Evolutionary conservation across 2,888 invertebrate species (phyloP).

Genomic region (Strigamia crassipes): DNA sequence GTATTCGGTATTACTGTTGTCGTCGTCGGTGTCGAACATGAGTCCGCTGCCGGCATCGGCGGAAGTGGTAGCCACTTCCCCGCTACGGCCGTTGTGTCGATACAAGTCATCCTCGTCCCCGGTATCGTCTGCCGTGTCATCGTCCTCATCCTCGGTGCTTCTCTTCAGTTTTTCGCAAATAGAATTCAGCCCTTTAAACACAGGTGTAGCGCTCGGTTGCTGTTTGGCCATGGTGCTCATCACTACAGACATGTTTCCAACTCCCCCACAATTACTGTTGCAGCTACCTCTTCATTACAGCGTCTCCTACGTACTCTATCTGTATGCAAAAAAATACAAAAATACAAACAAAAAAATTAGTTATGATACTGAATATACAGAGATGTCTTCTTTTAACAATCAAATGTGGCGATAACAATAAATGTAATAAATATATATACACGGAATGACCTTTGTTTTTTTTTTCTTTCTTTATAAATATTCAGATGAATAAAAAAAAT

Average conservation of each 20-base stretch:
- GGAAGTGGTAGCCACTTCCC: neutral
- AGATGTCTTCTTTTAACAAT: neutral
- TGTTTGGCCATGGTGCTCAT: constrained; percentile 48
- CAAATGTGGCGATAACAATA: neutral
- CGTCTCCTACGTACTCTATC: constrained; percentile 1
- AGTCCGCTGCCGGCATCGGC: neutral
- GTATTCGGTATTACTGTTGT: constrained; percentile 46
- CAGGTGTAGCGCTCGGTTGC: constrained; percentile 43
- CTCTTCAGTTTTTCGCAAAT: constrained; percentile 50
- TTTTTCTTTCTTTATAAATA: neutral
- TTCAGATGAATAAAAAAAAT: neutral
- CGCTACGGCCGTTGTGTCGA: neutral
- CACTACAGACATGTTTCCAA: constrained; percentile 39
- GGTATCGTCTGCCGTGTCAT: constrained; percentile 39
- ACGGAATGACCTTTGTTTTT: neutral
- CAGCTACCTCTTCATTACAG: constrained; percentile 31
- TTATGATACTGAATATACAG: neutral
- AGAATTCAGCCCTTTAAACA: constrained; percentile 36
- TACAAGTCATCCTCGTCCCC: constrained; percentile 36
- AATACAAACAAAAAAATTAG: neutral
- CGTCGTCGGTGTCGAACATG: constrained; percentile 38
- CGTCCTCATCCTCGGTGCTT: constrained; percentile 47
- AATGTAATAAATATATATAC: neutral
- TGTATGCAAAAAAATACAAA: neutral
- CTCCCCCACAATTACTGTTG: neutral